Conservation (phyloP, 2,797 vertebrate species). For the Lateolabrax maculatus region DNA sequence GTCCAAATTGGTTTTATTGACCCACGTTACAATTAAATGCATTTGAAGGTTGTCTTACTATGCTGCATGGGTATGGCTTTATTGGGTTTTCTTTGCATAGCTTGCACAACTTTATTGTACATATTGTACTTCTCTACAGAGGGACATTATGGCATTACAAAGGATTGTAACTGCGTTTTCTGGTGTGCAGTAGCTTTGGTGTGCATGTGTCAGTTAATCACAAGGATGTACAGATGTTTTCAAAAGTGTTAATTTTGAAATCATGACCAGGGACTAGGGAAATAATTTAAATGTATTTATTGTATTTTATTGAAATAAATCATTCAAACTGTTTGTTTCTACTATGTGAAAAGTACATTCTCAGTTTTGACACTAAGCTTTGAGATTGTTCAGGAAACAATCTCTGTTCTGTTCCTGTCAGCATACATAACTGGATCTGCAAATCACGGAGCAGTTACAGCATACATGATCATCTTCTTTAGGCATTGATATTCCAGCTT, state of each 20-base stretch:
- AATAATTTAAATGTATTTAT: conserved; percentile 83
- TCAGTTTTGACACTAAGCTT: conserved; percentile 62
- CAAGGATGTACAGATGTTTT: conserved; percentile 94
- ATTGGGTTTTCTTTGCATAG: conserved; percentile 84
- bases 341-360: conserved; percentile 78
- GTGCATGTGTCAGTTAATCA: conserved; percentile 73
- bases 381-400: conserved; percentile 42
- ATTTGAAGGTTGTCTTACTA: conserved; percentile 74
- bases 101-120: conserved; percentile 91
- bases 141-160: conserved; percentile 86
- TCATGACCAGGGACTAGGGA: conserved; percentile 85
- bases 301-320: conserved; percentile 90
- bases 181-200: conserved; percentile 61
- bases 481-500: conserved; percentile 41
- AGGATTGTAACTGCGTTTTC: conserved; percentile 68
- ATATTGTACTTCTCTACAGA: conserved; percentile 96
- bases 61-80: conserved; percentile 88
- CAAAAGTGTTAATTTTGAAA: conserved; percentile 87
- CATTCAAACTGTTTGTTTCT: conserved; percentile 79
- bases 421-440: conserved; percentile 29
- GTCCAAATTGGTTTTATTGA: conserved; percentile 69
- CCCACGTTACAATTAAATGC: conserved; percentile 77
- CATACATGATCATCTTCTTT: conserved; percentile 59
- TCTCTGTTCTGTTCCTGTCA: conserved; percentile 30
- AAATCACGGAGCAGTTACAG: conserved; percentile 66